These are phyloP conservation scores for Eclectus roratus DNA, from an alignment of 2,113 vertebrate species.

Conservation along the genomic window DNA sequence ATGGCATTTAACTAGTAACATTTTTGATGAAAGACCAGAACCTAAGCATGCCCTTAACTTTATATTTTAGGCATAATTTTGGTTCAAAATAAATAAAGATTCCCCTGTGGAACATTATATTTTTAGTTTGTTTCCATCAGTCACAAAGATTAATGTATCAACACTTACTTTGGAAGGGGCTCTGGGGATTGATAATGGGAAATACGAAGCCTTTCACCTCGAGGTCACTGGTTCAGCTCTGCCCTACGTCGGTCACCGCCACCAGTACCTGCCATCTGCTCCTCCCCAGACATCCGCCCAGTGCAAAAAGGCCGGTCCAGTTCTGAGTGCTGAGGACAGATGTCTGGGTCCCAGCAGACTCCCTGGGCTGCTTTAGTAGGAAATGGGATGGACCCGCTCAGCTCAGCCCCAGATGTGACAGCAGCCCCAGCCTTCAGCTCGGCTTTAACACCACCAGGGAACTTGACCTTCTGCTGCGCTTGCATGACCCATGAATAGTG, in stretches of 20 bases:
- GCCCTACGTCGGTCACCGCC: neutral
- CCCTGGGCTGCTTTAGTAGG: neutral
- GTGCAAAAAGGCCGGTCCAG: neutral
- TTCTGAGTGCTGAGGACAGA: neutral
- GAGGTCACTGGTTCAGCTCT: slow-evolving; percentile 55
- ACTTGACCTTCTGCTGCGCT: slow-evolving; percentile 35
- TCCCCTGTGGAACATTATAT: slow-evolving; percentile 1
- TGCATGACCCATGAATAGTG: neutral
- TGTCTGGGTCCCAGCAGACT: neutral
- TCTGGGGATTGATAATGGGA: slow-evolving; percentile 41
- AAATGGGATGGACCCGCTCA: neutral
- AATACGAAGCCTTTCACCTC: slow-evolving; percentile 36
- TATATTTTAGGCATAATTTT: neutral
- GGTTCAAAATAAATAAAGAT: neutral
- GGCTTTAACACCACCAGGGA: neutral
- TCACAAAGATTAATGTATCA: slow-evolving; percentile 58
- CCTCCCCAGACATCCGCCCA: neutral
- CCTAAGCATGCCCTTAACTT: neutral
- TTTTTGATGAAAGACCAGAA: neutral
- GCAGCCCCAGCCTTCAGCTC: neutral
- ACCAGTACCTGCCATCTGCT: slow-evolving; percentile 50
- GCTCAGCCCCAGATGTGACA: neutral
- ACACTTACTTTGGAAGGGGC: neutral
- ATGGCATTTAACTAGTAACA: neutral
- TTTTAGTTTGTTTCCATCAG: slow-evolving; percentile 46